Base-by-base conservation (phyloP, 2,113 vertebrate species). In the Chlorodrepanis virens region DNA sequence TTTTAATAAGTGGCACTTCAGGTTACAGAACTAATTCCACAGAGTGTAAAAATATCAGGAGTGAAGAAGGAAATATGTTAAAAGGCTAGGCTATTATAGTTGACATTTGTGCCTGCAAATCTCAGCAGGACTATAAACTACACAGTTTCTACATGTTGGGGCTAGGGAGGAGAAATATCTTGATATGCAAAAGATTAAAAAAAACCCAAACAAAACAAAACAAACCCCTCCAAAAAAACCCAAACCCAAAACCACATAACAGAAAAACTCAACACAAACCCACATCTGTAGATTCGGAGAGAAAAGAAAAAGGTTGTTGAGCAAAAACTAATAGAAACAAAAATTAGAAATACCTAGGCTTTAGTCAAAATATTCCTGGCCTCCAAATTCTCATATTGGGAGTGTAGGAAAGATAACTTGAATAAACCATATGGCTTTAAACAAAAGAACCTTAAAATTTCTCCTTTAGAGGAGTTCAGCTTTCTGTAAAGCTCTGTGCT, bases 1-100 rank as follows among this genome's bases (percentile, higher is more conserved):
- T 96, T 95, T 93, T 90, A 96, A 78, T 94, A 96, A 93, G 89
- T 95, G 83, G 59, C 84, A 95, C 91, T 97, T 97, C 88, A 92
- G 82, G 95, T 94, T 95, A 89, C 27, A 39, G 50, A 93, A 94
- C 96, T 96, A 96, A 96, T 97, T 96, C 60, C 65, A 82, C 40
- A 50, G 83, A 96, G 75, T 90, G 53, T 42, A 91, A 94, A 81
- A 96, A 95, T 95, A 95, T 67, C 94, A 93, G 57, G 77, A 94
- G 29, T 45, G n/a, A 93, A 88, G 91, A 71, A 94, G 91, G 87
- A 95, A 91, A 76, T 94, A 83, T 61, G 42, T 96, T 95, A 92
- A 94, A 96, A 93, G 83, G 68, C 82, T 95, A 91, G 83, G 61
- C 77, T 95, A 53, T 81, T 87, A 69, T 74, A 89, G 74, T 65